Base-by-base conservation (phyloP, 30 jellyfish, hydroid and myxozoan genomes). In the Cassiopea xamachana region DNA sequence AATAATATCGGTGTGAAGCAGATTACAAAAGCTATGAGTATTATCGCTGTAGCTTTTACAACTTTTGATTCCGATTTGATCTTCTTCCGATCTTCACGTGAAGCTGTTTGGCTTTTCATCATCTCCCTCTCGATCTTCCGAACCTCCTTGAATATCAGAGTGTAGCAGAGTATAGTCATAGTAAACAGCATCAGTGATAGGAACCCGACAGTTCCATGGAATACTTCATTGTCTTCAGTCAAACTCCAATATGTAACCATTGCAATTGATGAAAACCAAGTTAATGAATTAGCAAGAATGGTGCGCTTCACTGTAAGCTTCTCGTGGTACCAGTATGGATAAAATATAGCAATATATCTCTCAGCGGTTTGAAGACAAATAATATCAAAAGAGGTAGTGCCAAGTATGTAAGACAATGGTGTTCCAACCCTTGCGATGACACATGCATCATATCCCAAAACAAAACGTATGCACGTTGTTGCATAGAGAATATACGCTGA, bases 241-340 rank as follows among this genome's bases (percentile, higher is more conserved):
- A 77, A 51, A 58, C 78, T 60, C 90, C 85, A 73, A 27, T 64
- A 45, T 5, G 87, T 69, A 44, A 79, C 87, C 60, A 79, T 43
- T 17, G 72, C 48, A 7, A 44, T 5, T 14, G 95, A 68, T 2
- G 46, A 60, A 48, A 88, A 51, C 95, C 95, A 88, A 13, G 90
- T 79, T 13, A 39, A 13, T 39, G 58, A 71, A 78, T 69, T 50
- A 1, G 90, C 95, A 1, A 88, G 27, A 18, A 69, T 7, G 73
- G 74, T 47, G 10, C 46, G 45, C 43, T 59, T 69, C 2, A 73
- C 39, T 0, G 95, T 88, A 15, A 88, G 19, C 45, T 88, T 75
- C 43, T 79, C 87, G 61, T 88, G 95, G 59, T 88, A 88, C 95
- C 95, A 88, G 48, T 72, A 88, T 13, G 95, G 95, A 48, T 1